Base-by-base conservation (phyloP, 2,888 invertebrate genomes). In the Spodoptera picta region DNA sequence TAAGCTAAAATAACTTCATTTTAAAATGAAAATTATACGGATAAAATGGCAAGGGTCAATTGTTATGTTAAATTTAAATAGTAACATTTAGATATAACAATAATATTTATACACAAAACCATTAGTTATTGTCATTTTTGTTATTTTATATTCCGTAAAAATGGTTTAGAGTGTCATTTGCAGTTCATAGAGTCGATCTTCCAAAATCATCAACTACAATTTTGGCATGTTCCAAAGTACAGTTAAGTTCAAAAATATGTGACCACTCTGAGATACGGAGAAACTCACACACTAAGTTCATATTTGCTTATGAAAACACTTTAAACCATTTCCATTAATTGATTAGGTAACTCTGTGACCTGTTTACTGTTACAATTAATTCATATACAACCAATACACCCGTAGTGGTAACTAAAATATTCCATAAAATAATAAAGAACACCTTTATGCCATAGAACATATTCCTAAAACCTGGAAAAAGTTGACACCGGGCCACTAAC, bases 61-160 rank as follows among this genome's bases (percentile, higher is more conserved):
- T 10, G 41, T 51, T 44, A 51, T 0, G 42, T 63, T 45, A 45
- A 60, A 66, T 50, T 36, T 59, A 56, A 57, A 53, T 63, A 45
- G n/a, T 65, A 75, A 73, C 52, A 60, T 31, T 72, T 62, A 61
- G 79, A 75, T 69, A 80, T 67, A 62, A 73, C 62, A 81, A 81
- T 69, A 79, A 71, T 73, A 71, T 73, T 69, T 66, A 66, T 60
- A 72, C 63, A 74, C 70, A 64, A 72, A 79, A 76, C 75, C 60
- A 74, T 68, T 71, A 61, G 60, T 87, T 87, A 87, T 88, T 88
- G 88, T 87, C 88, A 80, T 79, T 75, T 36, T 79, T 57, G 54
- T 63, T 64, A 70, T 60, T 45, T 42, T 53, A 31, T 42, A 12
- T 49, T 77, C 75, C 50, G 57, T 27, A 36, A 69, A 81, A 81